phyloP scores from a whole-genome alignment of 2,797 vertebrate genomes.

The Kryptopterus vitreolus region DNA sequence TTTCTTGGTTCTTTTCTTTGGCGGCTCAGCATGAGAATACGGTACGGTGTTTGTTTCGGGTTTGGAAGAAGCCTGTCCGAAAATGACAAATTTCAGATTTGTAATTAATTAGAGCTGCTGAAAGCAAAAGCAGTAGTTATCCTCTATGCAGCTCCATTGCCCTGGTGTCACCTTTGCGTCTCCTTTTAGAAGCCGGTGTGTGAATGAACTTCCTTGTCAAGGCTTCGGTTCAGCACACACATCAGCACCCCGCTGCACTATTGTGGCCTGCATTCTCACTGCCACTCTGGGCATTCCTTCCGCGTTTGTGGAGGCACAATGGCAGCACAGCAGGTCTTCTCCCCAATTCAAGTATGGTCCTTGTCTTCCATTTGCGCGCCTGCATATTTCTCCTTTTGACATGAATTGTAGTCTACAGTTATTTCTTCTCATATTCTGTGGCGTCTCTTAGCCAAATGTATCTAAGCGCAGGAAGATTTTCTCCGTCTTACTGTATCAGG shows the following conservation, averaged over 20 bases:
- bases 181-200: slow-evolving; percentile 49
- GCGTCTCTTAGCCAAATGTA: slow-evolving; percentile 8
- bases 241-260: slow-evolving; percentile 57
- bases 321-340: slow-evolving; percentile 54
- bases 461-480: not conserved
- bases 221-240: slow-evolving; percentile 57
- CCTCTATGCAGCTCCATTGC: slow-evolving; percentile 22
- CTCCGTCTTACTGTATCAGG: not conserved
- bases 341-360: slow-evolving; percentile 46
- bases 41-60: not conserved
- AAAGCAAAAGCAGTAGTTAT: slow-evolving; percentile 27
- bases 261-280: slow-evolving; percentile 55
- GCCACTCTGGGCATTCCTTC: slow-evolving; percentile 52
- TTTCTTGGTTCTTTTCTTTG: too few relatives aligned
- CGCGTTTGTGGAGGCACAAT: slow-evolving; percentile 50
- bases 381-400: slow-evolving; percentile 47
- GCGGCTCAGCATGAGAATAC: not conserved
- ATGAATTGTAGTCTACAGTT: slow-evolving; percentile 27
- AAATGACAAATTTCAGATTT: not conserved
- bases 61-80: not conserved
- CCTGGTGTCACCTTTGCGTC: slow-evolving; percentile 32
- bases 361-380: slow-evolving; percentile 36
- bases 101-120: slow-evolving; percentile 13
- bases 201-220: slow-evolving; percentile 56
- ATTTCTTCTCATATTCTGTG: slow-evolving; percentile 22